Base-by-base conservation (phyloP, 2,797 vertebrate species). In the Apogon hyalosoma region DNA sequence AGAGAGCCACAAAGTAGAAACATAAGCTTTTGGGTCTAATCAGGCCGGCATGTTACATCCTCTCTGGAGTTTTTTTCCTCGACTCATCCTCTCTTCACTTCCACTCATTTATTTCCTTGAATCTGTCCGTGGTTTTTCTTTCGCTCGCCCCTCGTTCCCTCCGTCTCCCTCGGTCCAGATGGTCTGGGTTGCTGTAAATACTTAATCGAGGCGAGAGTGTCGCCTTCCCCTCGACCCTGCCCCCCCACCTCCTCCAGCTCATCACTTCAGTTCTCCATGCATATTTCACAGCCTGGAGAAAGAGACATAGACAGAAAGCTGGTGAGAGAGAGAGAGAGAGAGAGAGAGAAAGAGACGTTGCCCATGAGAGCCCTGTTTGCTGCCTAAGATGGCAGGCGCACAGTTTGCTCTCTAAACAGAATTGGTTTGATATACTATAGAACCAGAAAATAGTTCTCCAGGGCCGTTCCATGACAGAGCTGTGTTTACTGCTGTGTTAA, bases 171-270 rank as follows among this genome's bases (percentile, higher is more conserved):
- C 41, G 1, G 66, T 63, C 79, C 83, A 90, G 85, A 86, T 89
- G 82, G 75, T 79, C 63, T 7, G 42, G 40, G 60, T 19, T 67
- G 82, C 61, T 82, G 75, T 89, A 87, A 90, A 92, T 90, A 87
- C 83, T 90, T 87, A 82, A 89, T 86, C 13, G 46, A 80, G 73
- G 71, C 15, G 13, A 74, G 63, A 69, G 73, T 69, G 39, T 73
- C 42, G 0, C 69, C 63, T 68, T 80, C 51, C 69, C 73, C 69
- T 55, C 66, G 38, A 63, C 52, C 66, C 36, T 43, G 8, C 33
- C 13, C 38, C 53, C 38, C 51, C 49, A 66, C 56, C 75, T 69
- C 67, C 58, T 28, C 46, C 50, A 52, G 59, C 61, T 56, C 78
- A 59, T 75, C 58, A 46, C 74, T 55, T 66, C 57, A 41, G 63